Evolutionary conservation across 92 coral and sea anemone genomes (phyloP).

Genomic region (Umimayanthus chanpuru): DNA sequence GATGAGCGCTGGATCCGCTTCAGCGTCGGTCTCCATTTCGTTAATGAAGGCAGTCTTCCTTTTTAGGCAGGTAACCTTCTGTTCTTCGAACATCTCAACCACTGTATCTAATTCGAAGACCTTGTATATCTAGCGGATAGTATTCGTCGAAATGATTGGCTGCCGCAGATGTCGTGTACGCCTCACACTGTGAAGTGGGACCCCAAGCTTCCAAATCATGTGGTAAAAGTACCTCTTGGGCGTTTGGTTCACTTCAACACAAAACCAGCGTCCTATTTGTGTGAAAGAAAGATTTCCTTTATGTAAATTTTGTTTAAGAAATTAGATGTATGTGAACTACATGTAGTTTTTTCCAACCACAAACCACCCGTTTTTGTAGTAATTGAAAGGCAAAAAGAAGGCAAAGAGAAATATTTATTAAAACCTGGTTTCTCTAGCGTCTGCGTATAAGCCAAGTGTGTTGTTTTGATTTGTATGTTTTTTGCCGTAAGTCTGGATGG

Average conservation of each 20-base stretch:
- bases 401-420: too few species aligned
- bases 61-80: neutral
- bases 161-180: constrained; percentile 29
- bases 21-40: neutral
- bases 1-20: constrained; percentile 16
- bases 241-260: constrained; percentile 17
- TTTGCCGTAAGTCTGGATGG: too few species aligned
- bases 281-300: neutral
- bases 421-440: too few species aligned
- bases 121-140: neutral
- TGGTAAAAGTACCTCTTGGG: constrained; percentile 7
- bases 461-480: too few species aligned
- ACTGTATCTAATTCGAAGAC: neutral
- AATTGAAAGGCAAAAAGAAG: too few species aligned
- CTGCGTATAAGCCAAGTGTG: too few species aligned
- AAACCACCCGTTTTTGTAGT: too few species aligned
- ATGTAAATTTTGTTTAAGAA: neutral
- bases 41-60: constrained; percentile 17
- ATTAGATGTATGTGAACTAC: too few species aligned
- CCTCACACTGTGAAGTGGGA: constrained; percentile 15
- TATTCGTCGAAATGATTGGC: constrained; percentile 7
- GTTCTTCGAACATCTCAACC: constrained; percentile 8
- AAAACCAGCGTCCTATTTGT: constrained; percentile 37
- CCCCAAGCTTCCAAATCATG: constrained; percentile 25
- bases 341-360: too few species aligned